Evolutionary conservation across 2,888 invertebrate genomes (phyloP), one percentile per base, ranked within the genome.

Genomic region (Halictus quadricinctus): DNA sequence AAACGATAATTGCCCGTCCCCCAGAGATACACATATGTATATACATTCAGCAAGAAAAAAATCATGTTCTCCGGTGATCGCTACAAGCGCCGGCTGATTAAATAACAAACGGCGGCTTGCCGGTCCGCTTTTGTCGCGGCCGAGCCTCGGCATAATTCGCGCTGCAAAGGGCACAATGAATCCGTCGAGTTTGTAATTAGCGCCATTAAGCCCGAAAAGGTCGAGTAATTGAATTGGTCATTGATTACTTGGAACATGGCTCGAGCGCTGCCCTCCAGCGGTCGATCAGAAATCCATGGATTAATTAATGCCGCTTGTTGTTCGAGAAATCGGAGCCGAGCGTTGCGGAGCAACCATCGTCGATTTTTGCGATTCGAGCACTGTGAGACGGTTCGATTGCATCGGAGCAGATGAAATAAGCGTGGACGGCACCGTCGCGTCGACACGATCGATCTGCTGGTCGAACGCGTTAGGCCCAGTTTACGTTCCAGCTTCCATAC

Each of bases 161-260:
- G 78, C 64, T 64, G 48, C 58, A 58, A 74, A 64, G 58, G 78
- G 72, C 75, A 58, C 78, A 84, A 83, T 48, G 84, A 54, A 75
- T 72, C 64, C 83, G 83, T 79, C 75, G 75, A 72, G 78, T 78
- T 83, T 66, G 83, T 83, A 84, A 84, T 84, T 84, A 84, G 75
- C 36, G 78, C 78, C 54, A 58, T 83, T 84, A 84, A 84, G 78
- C 70, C 25, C 54, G 64, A n/a, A 75, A 84, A 83, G 70, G 78
- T 75, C 36, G 72, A 8, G 46, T 83, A 84, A 83, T 83, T 78
- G 75, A 83, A 84, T 84, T 83, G 84, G 75, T 75, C 75, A 54
- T 79, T 81, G 72, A 69, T 83, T 83, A 69, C 66, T 79, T 79
- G 60, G 1, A 46, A 36, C 7, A 60, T 46, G 46, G 75, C n/a